These are phyloP conservation scores for Eunapius fragilis DNA, from an alignment of 37 sponge, comb jelly and placozoan genomes.

Conservation along the genomic window DNA sequence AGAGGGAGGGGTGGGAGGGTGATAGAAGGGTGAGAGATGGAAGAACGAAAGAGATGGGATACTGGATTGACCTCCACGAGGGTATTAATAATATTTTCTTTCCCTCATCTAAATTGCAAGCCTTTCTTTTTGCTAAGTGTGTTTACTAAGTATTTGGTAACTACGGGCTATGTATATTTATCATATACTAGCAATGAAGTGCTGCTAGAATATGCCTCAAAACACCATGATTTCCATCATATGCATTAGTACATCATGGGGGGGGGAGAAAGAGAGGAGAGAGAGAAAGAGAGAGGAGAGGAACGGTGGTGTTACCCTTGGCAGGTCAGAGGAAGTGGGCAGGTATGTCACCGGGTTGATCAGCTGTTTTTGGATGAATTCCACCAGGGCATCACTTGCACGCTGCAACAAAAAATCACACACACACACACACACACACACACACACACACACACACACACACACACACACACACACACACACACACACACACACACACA, in stretches of 20 bases:
- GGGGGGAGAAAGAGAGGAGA: no score
- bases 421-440: background rate
- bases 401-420: constrained; percentile 4
- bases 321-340: background rate
- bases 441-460: constrained; percentile 6
- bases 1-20: background rate
- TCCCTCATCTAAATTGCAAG: no score
- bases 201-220: no score
- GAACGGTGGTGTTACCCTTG: background rate
- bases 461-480: background rate
- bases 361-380: constrained; percentile 63
- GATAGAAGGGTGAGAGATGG: background rate
- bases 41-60: no score
- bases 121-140: no score
- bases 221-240: no score
- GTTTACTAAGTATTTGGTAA: no score
- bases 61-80: no score
- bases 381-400: constrained; percentile 51
- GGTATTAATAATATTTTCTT: no score
- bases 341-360: constrained; percentile 56
- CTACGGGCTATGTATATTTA: no score
- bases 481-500: background rate
- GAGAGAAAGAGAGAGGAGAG: background rate
- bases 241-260: no score
- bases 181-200: no score